These are phyloP conservation scores for Cirrhinus mrigala DNA, from an alignment of 2,797 vertebrate species.

Conservation along the genomic window DNA sequence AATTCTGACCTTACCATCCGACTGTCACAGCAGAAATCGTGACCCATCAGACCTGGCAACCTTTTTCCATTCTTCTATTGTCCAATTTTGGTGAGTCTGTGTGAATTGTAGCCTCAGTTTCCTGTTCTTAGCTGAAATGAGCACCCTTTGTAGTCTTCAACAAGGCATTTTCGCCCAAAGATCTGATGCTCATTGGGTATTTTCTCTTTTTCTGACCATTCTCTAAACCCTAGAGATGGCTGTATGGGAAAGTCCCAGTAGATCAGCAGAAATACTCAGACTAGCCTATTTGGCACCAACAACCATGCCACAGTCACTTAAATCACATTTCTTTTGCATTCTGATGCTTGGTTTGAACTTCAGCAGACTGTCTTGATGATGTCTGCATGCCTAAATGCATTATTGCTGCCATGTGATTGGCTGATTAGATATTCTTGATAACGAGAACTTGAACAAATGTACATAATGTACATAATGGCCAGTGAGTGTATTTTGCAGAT, in stretches of 20 bases:
- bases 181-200: neutral
- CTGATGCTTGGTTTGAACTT: neutral
- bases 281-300: neutral
- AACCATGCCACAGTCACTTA: neutral
- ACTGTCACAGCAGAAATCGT: constrained; percentile 36
- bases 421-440: neutral
- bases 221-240: neutral
- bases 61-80: neutral
- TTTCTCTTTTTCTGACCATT: neutral
- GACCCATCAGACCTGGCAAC: neutral
- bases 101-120: neutral
- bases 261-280: neutral
- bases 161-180: neutral
- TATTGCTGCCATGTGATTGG: neutral
- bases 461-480: neutral
- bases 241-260: neutral
- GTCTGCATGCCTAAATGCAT: neutral
- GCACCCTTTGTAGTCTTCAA: neutral
- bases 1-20: constrained; percentile 46
- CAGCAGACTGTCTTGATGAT: neutral
- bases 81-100: neutral
- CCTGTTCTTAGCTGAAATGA: neutral
- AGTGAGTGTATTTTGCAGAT: neutral
- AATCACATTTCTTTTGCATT: neutral
- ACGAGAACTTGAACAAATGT: neutral